Evolutionary conservation across 2,888 invertebrate species (phyloP), one percentile per base, ranked within the genome.

Genomic region (Graphium colonna): DNA sequence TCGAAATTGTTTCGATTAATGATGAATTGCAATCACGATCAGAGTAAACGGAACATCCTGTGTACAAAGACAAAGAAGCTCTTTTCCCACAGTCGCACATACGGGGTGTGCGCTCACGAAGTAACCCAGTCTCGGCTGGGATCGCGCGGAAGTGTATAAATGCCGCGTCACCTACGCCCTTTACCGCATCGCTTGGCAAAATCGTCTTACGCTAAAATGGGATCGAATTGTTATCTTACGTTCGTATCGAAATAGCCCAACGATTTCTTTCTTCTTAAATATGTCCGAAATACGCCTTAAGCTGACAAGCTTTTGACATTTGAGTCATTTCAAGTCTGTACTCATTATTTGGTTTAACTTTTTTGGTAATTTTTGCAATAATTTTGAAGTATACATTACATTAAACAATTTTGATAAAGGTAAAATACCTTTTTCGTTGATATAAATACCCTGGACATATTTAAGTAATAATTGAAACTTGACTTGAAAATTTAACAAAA

Each of bases 41-140:
- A 21, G 21, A 21, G 21, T 21, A 21, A 21, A 21, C 2, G 28
- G 39, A 57, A 47, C 80, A 69, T 8, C 64, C 77, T 78, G 75
- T 84, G 78, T 71, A 71, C 58, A 59, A 60, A 66, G 68, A 78
- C 78, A 79, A 81, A 80, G 77, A 70, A 21, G 71, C 65, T 73
- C 65, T 69, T 79, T 88, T 88, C 88, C 88, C 88, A 88, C 88
- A 88, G 82, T 83, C 81, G 72, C 77, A 79, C 73, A 79, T 79
- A 85, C 79, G 80, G 84, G 82, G 81, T 85, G 85, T 75, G 79
- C 75, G 73, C 73, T 82, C 87, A 88, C 88, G 88, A 87, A 79
- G 69, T 83, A 81, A 81, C 82, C 83, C 73, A 80, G 77, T 79
- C 75, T 77, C 31, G 26, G 26, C 33, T 10, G 69, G 68, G 73